Evolutionary conservation across 2,113 vertebrate species (phyloP).

Genomic region (Melanerpes formicivorus): DNA sequence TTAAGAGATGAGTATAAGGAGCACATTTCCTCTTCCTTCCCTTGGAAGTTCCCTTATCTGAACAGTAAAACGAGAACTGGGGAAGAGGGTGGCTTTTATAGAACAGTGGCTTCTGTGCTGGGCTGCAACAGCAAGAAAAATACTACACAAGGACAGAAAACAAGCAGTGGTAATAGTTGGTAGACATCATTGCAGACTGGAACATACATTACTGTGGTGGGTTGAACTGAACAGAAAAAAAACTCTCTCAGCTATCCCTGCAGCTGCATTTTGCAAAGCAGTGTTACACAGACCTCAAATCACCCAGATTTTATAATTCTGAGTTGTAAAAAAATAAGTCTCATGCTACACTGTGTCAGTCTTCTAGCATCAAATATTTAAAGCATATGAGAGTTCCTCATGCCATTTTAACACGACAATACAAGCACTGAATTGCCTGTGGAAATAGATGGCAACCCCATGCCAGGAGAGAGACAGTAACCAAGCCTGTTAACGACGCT

Average conservation of each 20-base stretch:
- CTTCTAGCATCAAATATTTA: not conserved
- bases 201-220: not conserved
- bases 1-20: not conserved
- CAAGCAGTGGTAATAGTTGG: not conserved
- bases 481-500: rapidly evolving
- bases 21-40: not conserved
- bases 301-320: not conserved
- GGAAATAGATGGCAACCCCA: not conserved
- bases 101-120: not conserved
- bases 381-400: not conserved
- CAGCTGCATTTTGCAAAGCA: not conserved
- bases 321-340: not conserved
- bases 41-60: not conserved
- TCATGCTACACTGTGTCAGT: not conserved
- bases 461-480: not conserved
- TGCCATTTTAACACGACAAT: not conserved
- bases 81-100: not conserved
- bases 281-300: not conserved
- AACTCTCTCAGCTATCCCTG: not conserved
- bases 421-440: not conserved
- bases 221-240: not conserved
- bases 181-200: not conserved
- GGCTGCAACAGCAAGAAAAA: not conserved
- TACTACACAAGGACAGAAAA: not conserved
- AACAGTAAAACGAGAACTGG: not conserved